phyloP scores from a whole-genome alignment of 2,888 invertebrate species.

The Epinotia bilunana region DNA sequence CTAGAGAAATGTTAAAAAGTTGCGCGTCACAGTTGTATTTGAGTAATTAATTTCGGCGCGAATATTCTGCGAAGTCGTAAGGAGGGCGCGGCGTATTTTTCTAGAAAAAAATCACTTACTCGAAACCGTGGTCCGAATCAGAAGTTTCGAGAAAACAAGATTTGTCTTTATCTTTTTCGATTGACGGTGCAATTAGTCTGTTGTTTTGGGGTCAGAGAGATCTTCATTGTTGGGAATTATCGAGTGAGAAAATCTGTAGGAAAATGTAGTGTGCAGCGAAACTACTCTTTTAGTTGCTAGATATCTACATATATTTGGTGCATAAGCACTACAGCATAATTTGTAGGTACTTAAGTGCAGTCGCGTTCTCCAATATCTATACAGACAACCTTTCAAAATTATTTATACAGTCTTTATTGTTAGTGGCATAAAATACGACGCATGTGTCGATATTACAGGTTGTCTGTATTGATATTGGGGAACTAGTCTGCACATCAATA shows the following conservation, averaged over 20 bases:
- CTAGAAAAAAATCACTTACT: slow-evolving; percentile 42
- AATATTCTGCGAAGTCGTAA: slow-evolving; percentile 42
- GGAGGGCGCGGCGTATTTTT: slow-evolving; percentile 40
- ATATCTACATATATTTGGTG: slow-evolving; percentile 16
- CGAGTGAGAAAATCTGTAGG: slow-evolving; percentile 39
- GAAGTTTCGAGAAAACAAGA: slow-evolving; percentile 35
- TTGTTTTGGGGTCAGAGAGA: slow-evolving; percentile 41
- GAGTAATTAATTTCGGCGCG: slow-evolving; percentile 42
- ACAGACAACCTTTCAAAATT: too few species aligned
- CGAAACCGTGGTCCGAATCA: slow-evolving; percentile 8
- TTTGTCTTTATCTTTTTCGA: slow-evolving; percentile 39
- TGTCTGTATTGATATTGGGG: too few species aligned
- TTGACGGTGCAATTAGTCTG: slow-evolving; percentile 35
- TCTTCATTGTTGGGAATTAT: slow-evolving; percentile 38
- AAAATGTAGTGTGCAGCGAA: slow-evolving; percentile 21
- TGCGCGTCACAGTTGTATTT: slow-evolving; percentile 52
- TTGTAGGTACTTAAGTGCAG: background rate
- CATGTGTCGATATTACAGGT: too few species aligned
- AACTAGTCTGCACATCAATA: too few species aligned
- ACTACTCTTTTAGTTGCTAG: slow-evolving; percentile 1
- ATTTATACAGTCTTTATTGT: too few species aligned
- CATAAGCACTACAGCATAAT: background rate
- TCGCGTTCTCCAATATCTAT: too few species aligned
- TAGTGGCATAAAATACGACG: too few species aligned
- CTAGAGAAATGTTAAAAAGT: slow-evolving; percentile 57